Base-by-base conservation (phyloP, 2,888 invertebrate genomes). In the Sarcophaga rosellei region DNA sequence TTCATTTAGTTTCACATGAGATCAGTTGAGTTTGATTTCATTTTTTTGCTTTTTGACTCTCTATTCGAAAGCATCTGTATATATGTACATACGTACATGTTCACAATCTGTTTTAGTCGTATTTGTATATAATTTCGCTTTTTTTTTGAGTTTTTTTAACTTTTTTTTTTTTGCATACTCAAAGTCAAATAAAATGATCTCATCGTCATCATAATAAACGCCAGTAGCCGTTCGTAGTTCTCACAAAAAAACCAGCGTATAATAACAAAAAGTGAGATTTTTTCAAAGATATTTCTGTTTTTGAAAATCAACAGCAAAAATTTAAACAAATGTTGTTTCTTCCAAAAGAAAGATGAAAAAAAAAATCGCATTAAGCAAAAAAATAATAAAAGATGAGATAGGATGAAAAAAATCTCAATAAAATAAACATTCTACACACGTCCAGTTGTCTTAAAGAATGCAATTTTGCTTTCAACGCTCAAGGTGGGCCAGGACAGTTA, bases 151-250 rank as follows among this genome's bases (percentile, higher is more conserved):
- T 87, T 87, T 85, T n/a, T n/a, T n/a, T n/a, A n/a, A n/a, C n/a
- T n/a, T n/a, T n/a, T n/a, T n/a, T n/a, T 70, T 85, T 86, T 88
- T 88, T 88, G 89, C 88, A 88, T 88, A 88, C 81, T 77, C 86
- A 89, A 88, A 88, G 87, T 88, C 86, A 86, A 88, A 84, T 79
- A 88, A 90, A 89, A 91, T 91, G 91, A 91, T 91, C 91, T 91
- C 91, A 91, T 90, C 86, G 83, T 81, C 80, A 77, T 85, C 82
- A 76, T 62, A 74, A 80, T 47, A 81, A 86, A 78, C 74, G 81
- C 81, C 77, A 81, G 83, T 73, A 80, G 73, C 73, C 45, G 66
- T 65, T 23, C 57, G 53, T 62, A 77, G 62, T 62, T 79, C 65
- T n/a, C 63, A 66, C n/a, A 84, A 35, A 25, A 12, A 69, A 81